Conservation (phyloP, 2,797 vertebrate genomes). For the Vipera latastei region DNA sequence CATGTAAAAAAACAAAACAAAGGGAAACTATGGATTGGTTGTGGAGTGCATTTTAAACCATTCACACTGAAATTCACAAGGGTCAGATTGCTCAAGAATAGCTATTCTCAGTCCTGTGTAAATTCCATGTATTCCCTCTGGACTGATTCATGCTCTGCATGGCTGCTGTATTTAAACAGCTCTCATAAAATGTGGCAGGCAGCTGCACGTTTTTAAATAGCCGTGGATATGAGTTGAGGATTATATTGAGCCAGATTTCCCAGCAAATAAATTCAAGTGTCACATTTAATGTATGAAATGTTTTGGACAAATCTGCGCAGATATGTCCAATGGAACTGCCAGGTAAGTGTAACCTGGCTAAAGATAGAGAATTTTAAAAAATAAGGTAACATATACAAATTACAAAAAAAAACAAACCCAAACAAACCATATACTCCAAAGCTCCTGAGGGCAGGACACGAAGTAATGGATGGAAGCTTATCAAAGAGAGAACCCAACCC, state of each 20-base stretch:
- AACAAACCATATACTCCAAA: background rate
- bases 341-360: background rate
- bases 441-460: background rate
- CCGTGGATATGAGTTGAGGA: background rate
- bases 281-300: background rate
- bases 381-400: background rate
- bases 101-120: background rate
- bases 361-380: background rate
- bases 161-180: background rate
- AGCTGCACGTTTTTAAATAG: background rate
- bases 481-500: background rate
- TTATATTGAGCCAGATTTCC: background rate
- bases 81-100: background rate
- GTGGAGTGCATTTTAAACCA: background rate
- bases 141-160: background rate
- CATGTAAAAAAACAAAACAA: background rate
- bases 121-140: background rate
- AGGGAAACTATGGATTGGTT: background rate
- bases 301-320: background rate
- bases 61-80: background rate
- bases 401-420: background rate
- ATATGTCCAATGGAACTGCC: background rate
- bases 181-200: background rate
- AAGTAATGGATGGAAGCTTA: background rate
- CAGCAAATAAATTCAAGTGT: background rate